phyloP scores from a whole-genome alignment of 1,140 invertebrate species.

The Platyscapa corneri region DNA sequence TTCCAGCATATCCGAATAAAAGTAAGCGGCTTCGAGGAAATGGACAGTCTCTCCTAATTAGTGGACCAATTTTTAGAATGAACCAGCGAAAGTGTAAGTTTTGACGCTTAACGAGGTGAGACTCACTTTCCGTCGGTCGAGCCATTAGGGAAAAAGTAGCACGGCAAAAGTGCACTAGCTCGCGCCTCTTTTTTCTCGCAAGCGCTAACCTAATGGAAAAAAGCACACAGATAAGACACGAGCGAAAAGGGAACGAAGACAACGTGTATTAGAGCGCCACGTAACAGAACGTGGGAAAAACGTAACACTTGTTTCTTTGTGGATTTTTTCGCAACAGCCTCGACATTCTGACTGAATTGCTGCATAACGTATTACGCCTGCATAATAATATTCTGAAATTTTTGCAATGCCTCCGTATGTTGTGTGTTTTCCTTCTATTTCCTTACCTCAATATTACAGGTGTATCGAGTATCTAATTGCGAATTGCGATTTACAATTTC shows the following conservation, averaged over 20 bases:
- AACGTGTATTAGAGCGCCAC: slow-evolving; percentile 7
- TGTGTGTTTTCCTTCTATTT: not conserved
- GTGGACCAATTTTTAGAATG: not conserved
- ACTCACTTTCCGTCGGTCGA: not conserved
- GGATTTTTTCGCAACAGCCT: not conserved
- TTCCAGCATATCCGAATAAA: not conserved
- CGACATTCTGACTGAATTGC: slow-evolving; percentile 1
- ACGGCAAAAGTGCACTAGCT: not conserved
- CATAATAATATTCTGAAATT: not conserved
- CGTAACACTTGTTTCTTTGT: not conserved
- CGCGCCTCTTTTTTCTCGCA: slow-evolving; percentile 17
- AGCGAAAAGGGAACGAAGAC: slow-evolving; percentile 5
- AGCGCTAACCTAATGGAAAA: slow-evolving; percentile 22
- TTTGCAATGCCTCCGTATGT: not conserved
- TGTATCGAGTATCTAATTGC: too few relatives aligned
- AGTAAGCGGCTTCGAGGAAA: not conserved
- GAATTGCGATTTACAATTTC: too few relatives aligned
- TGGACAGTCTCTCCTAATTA: not conserved
- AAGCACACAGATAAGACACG: slow-evolving; percentile 15
- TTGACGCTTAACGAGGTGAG: not conserved
- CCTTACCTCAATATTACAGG: not conserved
- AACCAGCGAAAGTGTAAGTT: not conserved
- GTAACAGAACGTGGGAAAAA: not conserved
- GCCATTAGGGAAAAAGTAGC: slow-evolving; percentile 6
- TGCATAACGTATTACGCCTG: slow-evolving; percentile 15